These are phyloP conservation scores for Augochlorella aurata DNA, from an alignment of 2,888 invertebrate genomes.

Conservation along the genomic window DNA sequence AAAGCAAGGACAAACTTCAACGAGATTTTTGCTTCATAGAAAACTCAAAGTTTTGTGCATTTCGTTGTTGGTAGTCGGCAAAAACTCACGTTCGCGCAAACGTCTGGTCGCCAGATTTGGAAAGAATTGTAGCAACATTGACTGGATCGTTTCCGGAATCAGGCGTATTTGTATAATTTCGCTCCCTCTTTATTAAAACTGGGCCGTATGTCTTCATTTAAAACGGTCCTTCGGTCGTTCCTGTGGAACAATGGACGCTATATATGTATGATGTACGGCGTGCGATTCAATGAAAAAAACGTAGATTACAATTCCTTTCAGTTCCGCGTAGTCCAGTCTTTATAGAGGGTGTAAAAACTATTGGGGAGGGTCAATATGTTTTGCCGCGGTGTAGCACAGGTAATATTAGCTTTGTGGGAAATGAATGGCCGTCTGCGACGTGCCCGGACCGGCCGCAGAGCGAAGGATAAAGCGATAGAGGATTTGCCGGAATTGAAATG, in stretches of 20 bases:
- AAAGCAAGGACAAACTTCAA: neutral
- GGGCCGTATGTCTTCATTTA: neutral
- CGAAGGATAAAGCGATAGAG: conserved; percentile 7
- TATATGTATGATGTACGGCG: neutral
- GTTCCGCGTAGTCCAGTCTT: neutral
- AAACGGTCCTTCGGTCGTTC: neutral
- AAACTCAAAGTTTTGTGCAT: no score
- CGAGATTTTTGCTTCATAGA: neutral
- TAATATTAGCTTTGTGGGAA: neutral
- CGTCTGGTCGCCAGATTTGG: neutral
- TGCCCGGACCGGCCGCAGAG: neutral
- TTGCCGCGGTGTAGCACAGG: conserved; percentile 3
- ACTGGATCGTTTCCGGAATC: no score
- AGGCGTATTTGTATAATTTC: neutral
- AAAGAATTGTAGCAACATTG: neutral
- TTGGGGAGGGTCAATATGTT: neutral
- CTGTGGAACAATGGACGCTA: neutral
- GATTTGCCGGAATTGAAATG: neutral
- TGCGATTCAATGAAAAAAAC: conserved; percentile 4
- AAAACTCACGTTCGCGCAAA: neutral
- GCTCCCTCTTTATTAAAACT: neutral
- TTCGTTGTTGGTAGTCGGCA: neutral
- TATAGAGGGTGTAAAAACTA: neutral
- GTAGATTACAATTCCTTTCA: conserved; percentile 4
- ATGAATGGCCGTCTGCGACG: conserved; percentile 8